Conservation (phyloP, 2,888 invertebrate genomes). For the Agrypnus murinus region DNA sequence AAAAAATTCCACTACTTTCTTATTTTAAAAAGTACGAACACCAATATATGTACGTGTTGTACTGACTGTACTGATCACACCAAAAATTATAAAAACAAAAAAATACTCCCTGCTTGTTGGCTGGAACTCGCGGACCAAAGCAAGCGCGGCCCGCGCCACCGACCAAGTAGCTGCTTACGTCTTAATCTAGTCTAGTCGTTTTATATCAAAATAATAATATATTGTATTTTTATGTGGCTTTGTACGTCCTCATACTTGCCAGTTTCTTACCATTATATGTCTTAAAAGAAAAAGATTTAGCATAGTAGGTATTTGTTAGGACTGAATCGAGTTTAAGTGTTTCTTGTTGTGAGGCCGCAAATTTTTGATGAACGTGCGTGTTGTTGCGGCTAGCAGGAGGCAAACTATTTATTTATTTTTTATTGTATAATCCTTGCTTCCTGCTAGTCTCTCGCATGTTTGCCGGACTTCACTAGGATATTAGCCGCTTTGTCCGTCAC, state of each 20-base stretch:
- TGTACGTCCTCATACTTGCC: constrained; percentile 66
- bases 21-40: constrained; percentile 64
- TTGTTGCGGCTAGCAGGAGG: constrained; percentile 66
- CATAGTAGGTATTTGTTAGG: constrained; percentile 66
- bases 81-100: constrained; percentile 49
- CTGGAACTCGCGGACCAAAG: constrained; percentile 71
- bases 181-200: constrained; percentile 70
- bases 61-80: constrained; percentile 69
- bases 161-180: constrained; percentile 68
- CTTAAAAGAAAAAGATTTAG: constrained; percentile 44
- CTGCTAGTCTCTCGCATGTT: constrained; percentile 56
- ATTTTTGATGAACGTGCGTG: constrained; percentile 63
- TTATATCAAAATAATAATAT: constrained; percentile 68
- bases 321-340: constrained; percentile 69
- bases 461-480: constrained; percentile 50
- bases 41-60: constrained; percentile 67
- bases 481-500: constrained; percentile 72
- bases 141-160: constrained; percentile 67
- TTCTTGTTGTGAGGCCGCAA: constrained; percentile 69
- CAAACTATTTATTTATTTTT: not conserved
- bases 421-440: constrained; percentile 11
- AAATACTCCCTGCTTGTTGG: constrained; percentile 69
- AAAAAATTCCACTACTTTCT: constrained; percentile 38
- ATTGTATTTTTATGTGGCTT: constrained; percentile 71
- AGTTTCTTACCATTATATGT: constrained; percentile 55